Evolutionary conservation across 2,797 vertebrate genomes (phyloP).

Genomic region (Parauchenoglanis ngamensis): DNA sequence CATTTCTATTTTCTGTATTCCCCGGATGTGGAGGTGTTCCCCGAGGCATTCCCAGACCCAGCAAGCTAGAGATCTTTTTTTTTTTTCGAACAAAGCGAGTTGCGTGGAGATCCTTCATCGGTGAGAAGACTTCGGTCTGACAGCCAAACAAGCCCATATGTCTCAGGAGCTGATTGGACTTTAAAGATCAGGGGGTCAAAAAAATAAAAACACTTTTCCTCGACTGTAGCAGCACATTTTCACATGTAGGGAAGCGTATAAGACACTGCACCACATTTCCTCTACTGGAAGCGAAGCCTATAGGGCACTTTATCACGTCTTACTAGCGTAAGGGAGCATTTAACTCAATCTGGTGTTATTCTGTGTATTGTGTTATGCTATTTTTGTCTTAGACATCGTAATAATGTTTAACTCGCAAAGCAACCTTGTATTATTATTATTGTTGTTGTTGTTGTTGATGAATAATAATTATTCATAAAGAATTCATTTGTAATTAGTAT

Average conservation of each 20-base stretch:
- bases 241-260: too few relatives aligned
- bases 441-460: not conserved
- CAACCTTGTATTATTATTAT: not conserved
- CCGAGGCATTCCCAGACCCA: too few relatives aligned
- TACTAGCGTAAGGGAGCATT: not conserved
- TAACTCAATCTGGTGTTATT: not conserved
- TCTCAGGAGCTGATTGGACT: not conserved
- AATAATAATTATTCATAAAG: not conserved
- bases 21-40: not conserved
- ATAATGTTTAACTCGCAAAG: not conserved
- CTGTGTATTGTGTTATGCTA: not conserved
- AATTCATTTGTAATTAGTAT: too few relatives aligned
- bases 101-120: too few relatives aligned
- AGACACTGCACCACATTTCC: not conserved
- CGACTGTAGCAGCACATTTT: not conserved
- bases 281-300: not conserved
- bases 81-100: not conserved
- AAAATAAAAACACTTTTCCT: not conserved
- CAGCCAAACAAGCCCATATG: not conserved
- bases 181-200: not conserved
- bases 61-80: too few relatives aligned
- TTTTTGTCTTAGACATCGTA: not conserved
- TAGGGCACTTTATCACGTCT: not conserved
- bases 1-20: not conserved
- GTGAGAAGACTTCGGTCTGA: not conserved